Percentiles rank a stretch among this genome's conserved stretches.
These are phyloP conservation scores for Montipora capitata DNA, from an alignment of 92 coral and sea anemone genomes.

Conservation along the genomic window DNA sequence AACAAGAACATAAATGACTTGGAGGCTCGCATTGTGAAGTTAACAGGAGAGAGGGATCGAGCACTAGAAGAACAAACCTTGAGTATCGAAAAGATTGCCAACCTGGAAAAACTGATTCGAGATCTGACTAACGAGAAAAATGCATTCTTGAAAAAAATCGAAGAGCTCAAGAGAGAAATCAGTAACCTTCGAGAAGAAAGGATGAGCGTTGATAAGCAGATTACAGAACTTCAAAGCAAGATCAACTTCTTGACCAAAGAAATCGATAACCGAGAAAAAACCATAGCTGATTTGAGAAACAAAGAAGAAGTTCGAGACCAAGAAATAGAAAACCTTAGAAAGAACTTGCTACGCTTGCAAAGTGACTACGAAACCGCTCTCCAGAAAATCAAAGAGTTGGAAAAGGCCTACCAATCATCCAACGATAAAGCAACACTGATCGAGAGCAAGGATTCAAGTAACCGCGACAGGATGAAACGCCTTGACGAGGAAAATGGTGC, in stretches of 20 bases:
- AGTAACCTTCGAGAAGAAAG: conserved; percentile 86
- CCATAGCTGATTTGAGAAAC: conserved; percentile 84
- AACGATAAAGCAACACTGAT: conserved; percentile 85
- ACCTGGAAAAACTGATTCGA: conserved; percentile 89
- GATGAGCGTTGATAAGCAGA: conserved; percentile 84
- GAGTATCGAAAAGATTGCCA: conserved; percentile 76
- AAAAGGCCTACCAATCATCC: conserved; percentile 80
- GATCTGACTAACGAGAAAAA: conserved; percentile 86
- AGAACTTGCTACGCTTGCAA: conserved; percentile 92
- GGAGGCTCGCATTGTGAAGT: conserved; percentile 85
- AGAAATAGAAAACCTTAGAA: conserved; percentile 89
- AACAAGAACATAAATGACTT: conserved; percentile 86
- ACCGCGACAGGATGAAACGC: conserved; percentile 90
- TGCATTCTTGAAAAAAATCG: conserved; percentile 87
- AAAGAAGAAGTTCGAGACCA: conserved; percentile 86
- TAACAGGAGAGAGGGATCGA: conserved; percentile 90
- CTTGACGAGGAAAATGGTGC: conserved; percentile 89
- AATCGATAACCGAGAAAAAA: conserved; percentile 88
- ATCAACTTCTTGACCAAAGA: conserved; percentile 85
- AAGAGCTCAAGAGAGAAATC: conserved; percentile 83
- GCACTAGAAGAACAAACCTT: conserved; percentile 90
- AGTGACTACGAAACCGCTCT: conserved; percentile 92
- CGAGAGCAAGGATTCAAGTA: conserved; percentile 88
- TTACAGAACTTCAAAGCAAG: conserved; percentile 93
- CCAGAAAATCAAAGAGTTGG: conserved; percentile 89